Evolutionary conservation across 1,140 invertebrate species (phyloP).

Genomic region (Brachionus sp.): DNA sequence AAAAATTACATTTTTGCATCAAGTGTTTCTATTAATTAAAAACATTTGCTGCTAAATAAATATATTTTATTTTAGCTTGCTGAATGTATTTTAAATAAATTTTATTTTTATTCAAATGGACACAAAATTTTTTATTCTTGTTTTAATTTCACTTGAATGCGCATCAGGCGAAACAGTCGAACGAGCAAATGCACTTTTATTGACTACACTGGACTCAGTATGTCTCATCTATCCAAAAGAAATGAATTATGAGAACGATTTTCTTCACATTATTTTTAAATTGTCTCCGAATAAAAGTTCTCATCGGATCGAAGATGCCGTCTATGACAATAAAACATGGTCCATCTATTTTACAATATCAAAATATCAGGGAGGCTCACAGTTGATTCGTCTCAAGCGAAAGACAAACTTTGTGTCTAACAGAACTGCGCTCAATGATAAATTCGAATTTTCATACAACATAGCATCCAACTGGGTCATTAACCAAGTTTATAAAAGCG

Average conservation of each 20-base stretch:
- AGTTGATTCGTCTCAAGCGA: background rate
- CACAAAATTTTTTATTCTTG: background rate
- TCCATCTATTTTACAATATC: constrained; percentile 39
- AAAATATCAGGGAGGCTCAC: background rate
- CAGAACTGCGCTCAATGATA: background rate
- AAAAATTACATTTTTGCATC: constrained; percentile 36
- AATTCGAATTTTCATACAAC: background rate
- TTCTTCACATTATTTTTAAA: constrained; percentile 26
- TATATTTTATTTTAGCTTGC: background rate
- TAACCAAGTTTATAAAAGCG: background rate
- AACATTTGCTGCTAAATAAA: constrained; percentile 36
- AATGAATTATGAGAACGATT: constrained; percentile 45
- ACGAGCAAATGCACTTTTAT: background rate
- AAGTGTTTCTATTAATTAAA: constrained; percentile 40
- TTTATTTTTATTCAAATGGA: constrained; percentile 1
- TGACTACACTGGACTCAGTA: constrained; percentile 21
- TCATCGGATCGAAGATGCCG: constrained; percentile 12
- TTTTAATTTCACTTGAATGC: background rate
- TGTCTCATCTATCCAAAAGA: constrained; percentile 38
- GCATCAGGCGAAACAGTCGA: background rate
- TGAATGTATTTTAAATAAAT: background rate
- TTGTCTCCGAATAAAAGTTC: background rate
- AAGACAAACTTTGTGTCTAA: background rate
- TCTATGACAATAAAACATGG: constrained; percentile 37
- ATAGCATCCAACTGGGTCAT: constrained; percentile 24